Percentiles rank a stretch among this genome's conserved stretches.
phyloP scores from a whole-genome alignment of 2,888 invertebrate genomes.

The Volucella inanis region DNA sequence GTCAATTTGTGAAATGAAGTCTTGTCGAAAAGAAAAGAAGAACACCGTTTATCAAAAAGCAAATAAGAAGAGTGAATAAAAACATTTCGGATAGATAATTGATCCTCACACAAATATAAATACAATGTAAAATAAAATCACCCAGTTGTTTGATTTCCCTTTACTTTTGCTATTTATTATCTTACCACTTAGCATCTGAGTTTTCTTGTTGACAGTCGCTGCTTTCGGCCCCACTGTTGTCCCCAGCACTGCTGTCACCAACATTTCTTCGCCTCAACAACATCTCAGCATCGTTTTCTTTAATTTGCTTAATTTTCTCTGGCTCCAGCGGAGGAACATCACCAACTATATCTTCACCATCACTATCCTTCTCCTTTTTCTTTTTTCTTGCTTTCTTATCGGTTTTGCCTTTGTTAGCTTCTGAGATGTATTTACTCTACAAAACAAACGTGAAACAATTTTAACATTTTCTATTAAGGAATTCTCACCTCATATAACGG shows the following conservation, averaged over 20 bases:
- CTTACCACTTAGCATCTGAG: constrained; percentile 81
- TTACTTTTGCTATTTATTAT: constrained; percentile 22
- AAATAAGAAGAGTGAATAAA: no score
- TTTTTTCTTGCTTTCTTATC: constrained; percentile 86
- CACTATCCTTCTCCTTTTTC: constrained; percentile 91
- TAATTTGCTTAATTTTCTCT: constrained; percentile 81
- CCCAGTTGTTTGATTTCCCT: constrained; percentile 10
- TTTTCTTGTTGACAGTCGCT: constrained; percentile 70
- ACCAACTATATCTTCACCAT: constrained; percentile 86
- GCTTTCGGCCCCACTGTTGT: constrained; percentile 76
- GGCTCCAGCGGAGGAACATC: constrained; percentile 81
- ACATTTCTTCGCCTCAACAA: constrained; percentile 79
- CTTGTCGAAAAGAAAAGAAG: no score
- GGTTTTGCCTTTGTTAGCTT: constrained; percentile 84
- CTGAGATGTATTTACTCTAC: constrained; percentile 90
- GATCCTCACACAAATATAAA: no score
- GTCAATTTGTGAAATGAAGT: no score
- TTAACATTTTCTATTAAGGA: background rate
- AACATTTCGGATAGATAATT: background rate
- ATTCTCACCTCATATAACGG: constrained; percentile 92
- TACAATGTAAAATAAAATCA: constrained; percentile 7
- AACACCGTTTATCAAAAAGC: no score
- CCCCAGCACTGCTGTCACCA: constrained; percentile 75
- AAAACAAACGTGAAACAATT: constrained; percentile 28
- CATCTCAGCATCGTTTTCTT: constrained; percentile 80